These are phyloP conservation scores for Carpatolechia fugitivella DNA, from an alignment of 2,888 invertebrate species.

Conservation along the genomic window DNA sequence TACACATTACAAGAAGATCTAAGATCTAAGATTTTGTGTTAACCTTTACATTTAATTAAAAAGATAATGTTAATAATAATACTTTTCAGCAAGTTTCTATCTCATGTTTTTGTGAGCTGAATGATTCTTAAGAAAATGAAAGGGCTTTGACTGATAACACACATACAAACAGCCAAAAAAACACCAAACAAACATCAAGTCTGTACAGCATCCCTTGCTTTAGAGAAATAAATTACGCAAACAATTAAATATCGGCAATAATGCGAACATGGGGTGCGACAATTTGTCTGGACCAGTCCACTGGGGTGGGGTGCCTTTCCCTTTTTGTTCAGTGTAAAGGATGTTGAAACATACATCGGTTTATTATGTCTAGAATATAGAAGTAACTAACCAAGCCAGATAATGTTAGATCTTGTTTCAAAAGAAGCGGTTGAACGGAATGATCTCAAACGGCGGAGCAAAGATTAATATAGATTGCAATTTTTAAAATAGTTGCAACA, in stretches of 20 bases:
- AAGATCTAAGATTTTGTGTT: too few relatives aligned
- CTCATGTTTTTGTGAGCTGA: too few relatives aligned
- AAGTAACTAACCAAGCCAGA: neutral
- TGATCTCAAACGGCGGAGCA: neutral
- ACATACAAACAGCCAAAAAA: neutral
- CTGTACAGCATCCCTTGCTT: slow-evolving; percentile 46
- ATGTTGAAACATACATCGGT: slow-evolving; percentile 10
- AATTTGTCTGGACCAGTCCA: slow-evolving; percentile 76
- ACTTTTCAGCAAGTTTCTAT: too few relatives aligned
- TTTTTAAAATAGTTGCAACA: too few relatives aligned
- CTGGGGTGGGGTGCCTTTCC: slow-evolving; percentile 55
- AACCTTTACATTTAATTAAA: too few relatives aligned
- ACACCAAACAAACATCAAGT: slow-evolving; percentile 16
- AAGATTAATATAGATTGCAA: too few relatives aligned
- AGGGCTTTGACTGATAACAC: too few relatives aligned
- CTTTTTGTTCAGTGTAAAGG: slow-evolving; percentile 29
- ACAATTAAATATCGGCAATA: slow-evolving; percentile 80
- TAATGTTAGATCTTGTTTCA: too few relatives aligned
- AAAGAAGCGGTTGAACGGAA: too few relatives aligned
- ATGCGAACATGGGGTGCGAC: slow-evolving; percentile 77
- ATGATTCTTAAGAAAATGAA: too few relatives aligned
- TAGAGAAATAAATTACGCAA: slow-evolving; percentile 77
- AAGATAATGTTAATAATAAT: too few relatives aligned
- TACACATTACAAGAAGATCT: too few relatives aligned
- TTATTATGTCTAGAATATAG: neutral